Evolutionary conservation across 1,140 invertebrate species (phyloP), one percentile per base, ranked within the genome.

Genomic region (Sycobia sp.): DNA sequence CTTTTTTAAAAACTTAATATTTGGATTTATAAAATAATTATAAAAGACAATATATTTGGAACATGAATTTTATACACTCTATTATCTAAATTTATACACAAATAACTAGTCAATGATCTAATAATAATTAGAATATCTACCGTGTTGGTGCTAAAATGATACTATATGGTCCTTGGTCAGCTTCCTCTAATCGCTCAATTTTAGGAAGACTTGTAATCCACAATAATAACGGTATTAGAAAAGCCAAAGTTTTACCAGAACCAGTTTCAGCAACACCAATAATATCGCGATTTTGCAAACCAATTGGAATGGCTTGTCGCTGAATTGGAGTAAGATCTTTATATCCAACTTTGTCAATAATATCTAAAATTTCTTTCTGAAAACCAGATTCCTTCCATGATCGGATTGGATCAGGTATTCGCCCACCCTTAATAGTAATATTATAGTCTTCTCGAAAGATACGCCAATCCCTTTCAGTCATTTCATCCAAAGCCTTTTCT

Each of bases 391-490:
- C 98, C 67, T 90, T 91, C 98, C 98, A 99, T 34, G 85, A 90
- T 14, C 98, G 83, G 46, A 99, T 91, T 1, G 97, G 97, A 83
- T 97, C 94, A 4, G 98, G 97, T 73, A 99, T 97, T 73, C 89
- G 90, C 0, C 98, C 98, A 63, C 96, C 97, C 80, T 99, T 99
- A 47, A 99, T 96, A 4, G 95, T 93, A 46, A 99, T 99, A 75
- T 97, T 99, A 76, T 97, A 99, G 84, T 99, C 98, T 84, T 99
- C 98, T 65, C 97, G 88, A 75, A 99, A 99, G 71, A 99, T 99
- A 76, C 98, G 88, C 98, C 98, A 99, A 84, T 99, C 98, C 75
- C 98, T 86, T 76, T 99, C 97, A 10, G 93, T 96, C 98, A 99
- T 99, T 82, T 99, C 96, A 51, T 91, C 87, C 0, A 91, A 74